A percentile compares a stretch with the other conserved stretches of the same genome.
phyloP scores from a whole-genome alignment of 2,888 invertebrate species.

The Xylota sylvarum region DNA sequence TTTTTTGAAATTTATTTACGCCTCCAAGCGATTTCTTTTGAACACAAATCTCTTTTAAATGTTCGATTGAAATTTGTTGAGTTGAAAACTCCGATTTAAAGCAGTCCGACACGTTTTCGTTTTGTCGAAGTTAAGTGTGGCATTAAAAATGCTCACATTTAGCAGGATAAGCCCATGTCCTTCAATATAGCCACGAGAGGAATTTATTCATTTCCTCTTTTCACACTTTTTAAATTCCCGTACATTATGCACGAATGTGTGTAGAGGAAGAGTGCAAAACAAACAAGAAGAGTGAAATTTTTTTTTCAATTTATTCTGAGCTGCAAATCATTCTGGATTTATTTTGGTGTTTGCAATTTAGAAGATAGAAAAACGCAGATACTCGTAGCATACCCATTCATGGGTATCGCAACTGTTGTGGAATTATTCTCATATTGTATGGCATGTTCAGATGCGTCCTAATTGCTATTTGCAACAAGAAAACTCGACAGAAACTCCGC shows the following conservation, averaged over 20 bases:
- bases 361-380: neutral
- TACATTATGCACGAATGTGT: neutral
- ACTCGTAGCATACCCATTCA: neutral
- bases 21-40: neutral
- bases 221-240: neutral
- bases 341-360: neutral
- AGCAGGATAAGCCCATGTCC: neutral
- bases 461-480: neutral
- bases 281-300: neutral
- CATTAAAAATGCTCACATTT: conserved; percentile 15
- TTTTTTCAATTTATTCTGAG: neutral
- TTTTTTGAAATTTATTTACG: neutral
- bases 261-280: neutral
- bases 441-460: neutral
- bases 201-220: neutral
- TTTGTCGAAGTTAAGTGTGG: neutral
- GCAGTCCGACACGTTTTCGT: conserved; percentile 5
- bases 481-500: neutral
- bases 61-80: neutral
- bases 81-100: neutral
- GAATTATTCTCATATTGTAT: neutral
- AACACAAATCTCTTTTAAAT: neutral
- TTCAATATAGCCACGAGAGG: neutral
- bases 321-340: neutral
- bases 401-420: neutral